These are phyloP conservation scores for Ferdinandea cuprea DNA, from an alignment of 2,888 invertebrate species.

Conservation along the genomic window DNA sequence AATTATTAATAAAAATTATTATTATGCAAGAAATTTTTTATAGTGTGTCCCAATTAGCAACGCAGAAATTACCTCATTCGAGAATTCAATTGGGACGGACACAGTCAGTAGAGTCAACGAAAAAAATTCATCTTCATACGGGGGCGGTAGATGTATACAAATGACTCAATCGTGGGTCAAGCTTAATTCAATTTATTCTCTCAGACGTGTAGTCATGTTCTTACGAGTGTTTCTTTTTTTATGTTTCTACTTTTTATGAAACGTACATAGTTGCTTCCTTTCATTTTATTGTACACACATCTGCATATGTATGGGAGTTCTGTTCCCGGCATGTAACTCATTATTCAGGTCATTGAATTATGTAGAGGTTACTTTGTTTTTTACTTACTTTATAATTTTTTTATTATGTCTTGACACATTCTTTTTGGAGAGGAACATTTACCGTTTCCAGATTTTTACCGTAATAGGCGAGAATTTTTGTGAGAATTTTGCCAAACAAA, in stretches of 20 bases:
- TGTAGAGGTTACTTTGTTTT: constrained; percentile 19
- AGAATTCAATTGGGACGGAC: constrained; percentile 25
- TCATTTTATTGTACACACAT: neutral
- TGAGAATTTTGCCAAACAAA: too few species aligned
- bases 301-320: neutral
- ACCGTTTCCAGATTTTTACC: too few species aligned
- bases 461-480: too few species aligned
- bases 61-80: constrained; percentile 44
- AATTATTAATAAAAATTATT: neutral
- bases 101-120: constrained; percentile 19
- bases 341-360: constrained; percentile 42
- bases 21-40: constrained; percentile 18
- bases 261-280: neutral
- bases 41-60: constrained; percentile 31
- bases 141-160: constrained; percentile 18
- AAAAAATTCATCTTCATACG: neutral
- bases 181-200: constrained; percentile 61
- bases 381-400: constrained; percentile 4
- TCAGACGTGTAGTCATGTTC: neutral
- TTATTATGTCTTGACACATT: constrained; percentile 14
- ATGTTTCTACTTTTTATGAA: neutral
- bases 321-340: neutral
- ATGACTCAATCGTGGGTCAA: constrained; percentile 57
- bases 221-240: neutral
- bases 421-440: neutral